phyloP scores from a whole-genome alignment of 2,113 vertebrate genomes.

The Bujurquina vittata region DNA sequence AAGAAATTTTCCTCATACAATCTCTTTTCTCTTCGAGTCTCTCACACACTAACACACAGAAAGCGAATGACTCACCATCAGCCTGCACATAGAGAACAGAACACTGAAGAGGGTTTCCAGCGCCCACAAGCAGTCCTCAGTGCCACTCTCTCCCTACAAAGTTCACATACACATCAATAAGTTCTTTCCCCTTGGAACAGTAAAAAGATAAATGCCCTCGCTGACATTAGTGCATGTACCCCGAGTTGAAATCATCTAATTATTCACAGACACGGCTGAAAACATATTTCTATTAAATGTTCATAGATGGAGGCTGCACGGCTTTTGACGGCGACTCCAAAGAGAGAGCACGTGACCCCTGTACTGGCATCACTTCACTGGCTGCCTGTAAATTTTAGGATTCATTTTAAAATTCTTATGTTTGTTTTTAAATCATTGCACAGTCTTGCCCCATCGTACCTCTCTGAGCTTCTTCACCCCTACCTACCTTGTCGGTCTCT shows the following conservation, averaged over 20 bases:
- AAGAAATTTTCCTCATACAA: slow-evolving; percentile 26
- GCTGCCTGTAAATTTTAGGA: too few species aligned
- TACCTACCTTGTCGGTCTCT: too few species aligned
- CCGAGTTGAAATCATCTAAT: neutral
- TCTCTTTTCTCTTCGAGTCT: slow-evolving; percentile 17
- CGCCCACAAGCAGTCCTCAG: slow-evolving; percentile 90
- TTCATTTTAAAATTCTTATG: too few species aligned
- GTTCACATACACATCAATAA: slow-evolving; percentile 44
- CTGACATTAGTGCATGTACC: slow-evolving; percentile 16
- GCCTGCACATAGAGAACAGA: slow-evolving; percentile 95
- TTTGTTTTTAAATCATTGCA: too few species aligned
- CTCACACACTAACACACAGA: slow-evolving; percentile 33
- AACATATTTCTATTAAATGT: slow-evolving; percentile 11
- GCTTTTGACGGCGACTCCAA: too few species aligned
- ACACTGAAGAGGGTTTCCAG: slow-evolving; percentile 96
- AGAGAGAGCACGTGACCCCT: too few species aligned
- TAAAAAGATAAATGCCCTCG: slow-evolving; percentile 24
- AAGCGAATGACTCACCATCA: slow-evolving; percentile 89
- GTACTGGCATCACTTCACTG: too few species aligned
- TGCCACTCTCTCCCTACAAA: slow-evolving; percentile 90
- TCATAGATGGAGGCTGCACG: neutral
- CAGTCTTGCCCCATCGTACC: too few species aligned
- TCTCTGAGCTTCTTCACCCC: too few species aligned
- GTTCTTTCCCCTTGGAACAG: slow-evolving; percentile 25
- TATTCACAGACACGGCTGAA: slow-evolving; percentile 4